phyloP scores from a whole-genome alignment of 1,140 invertebrate genomes.

The Pemphigus obesinymphae region DNA sequence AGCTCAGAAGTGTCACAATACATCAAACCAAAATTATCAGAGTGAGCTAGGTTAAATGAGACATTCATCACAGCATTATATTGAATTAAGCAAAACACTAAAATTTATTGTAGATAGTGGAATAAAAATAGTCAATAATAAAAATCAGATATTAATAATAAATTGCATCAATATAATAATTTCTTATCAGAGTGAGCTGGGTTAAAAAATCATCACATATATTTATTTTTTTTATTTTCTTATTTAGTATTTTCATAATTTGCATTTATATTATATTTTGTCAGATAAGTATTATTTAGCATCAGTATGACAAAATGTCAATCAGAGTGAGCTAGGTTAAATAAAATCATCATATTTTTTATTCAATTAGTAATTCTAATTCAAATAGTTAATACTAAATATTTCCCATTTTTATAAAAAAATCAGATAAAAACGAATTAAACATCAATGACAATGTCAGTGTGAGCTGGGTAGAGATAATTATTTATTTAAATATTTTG shows the following conservation, averaged over 20 bases:
- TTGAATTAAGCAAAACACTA: neutral
- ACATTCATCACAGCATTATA: slow-evolving; percentile 13
- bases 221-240: too few species aligned
- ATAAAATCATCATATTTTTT: neutral
- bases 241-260: too few species aligned
- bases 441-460: neutral
- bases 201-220: neutral
- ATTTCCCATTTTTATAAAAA: too few species aligned
- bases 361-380: too few species aligned
- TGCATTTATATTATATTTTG: too few species aligned
- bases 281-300: neutral
- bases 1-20: neutral
- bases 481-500: neutral
- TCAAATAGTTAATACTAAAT: too few species aligned
- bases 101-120: too few species aligned
- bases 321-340: slow-evolving; percentile 39
- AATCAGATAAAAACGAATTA: too few species aligned
- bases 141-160: neutral
- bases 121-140: neutral
- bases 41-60: slow-evolving; percentile 37
- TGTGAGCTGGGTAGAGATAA: neutral
- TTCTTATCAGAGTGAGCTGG: neutral
- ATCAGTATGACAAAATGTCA: neutral
- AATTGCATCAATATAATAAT: neutral
- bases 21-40: slow-evolving; percentile 38